Percentiles rank a stretch among this genome's conserved stretches.
Evolutionary conservation across 2,113 vertebrate species (phyloP).

Genomic region (Phalacrocorax carbo): DNA sequence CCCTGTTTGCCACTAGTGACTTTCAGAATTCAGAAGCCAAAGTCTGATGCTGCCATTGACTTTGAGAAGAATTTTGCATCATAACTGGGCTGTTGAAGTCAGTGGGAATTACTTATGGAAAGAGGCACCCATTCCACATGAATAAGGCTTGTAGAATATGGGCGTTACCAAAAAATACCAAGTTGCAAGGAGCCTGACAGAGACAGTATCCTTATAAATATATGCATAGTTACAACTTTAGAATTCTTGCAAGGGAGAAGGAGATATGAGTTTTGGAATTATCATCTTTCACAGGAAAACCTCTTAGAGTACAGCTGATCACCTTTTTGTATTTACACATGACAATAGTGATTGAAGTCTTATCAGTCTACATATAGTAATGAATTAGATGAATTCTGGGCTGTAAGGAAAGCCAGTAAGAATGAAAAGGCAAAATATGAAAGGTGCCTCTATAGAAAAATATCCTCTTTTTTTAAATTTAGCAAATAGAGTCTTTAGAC

Average conservation of each 20-base stretch:
- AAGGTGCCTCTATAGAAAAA: not conserved
- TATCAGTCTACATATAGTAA: not conserved
- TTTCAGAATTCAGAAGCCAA: not conserved
- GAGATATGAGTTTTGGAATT: not conserved
- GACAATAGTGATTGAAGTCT: not conserved
- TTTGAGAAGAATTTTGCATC: not conserved
- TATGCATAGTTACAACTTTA: not conserved
- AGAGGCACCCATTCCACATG: not conserved
- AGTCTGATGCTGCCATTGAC: not conserved
- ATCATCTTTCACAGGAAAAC: not conserved
- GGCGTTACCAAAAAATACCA: not conserved
- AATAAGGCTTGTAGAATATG: not conserved
- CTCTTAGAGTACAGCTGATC: not conserved
- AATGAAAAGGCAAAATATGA: not conserved
- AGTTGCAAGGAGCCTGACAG: not conserved
- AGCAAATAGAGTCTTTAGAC: not conserved
- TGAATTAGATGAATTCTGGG: not conserved
- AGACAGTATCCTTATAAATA: not conserved
- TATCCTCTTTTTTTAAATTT: not conserved
- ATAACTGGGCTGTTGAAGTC: not conserved
- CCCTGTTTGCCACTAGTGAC: not conserved
- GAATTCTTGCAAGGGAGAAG: not conserved
- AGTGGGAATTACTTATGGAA: not conserved
- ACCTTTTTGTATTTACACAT: not conserved
- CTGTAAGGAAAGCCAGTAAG: not conserved